Evolutionary conservation across 1,140 invertebrate genomes (phyloP).

Genomic region (Drosophila subpulchrella): DNA sequence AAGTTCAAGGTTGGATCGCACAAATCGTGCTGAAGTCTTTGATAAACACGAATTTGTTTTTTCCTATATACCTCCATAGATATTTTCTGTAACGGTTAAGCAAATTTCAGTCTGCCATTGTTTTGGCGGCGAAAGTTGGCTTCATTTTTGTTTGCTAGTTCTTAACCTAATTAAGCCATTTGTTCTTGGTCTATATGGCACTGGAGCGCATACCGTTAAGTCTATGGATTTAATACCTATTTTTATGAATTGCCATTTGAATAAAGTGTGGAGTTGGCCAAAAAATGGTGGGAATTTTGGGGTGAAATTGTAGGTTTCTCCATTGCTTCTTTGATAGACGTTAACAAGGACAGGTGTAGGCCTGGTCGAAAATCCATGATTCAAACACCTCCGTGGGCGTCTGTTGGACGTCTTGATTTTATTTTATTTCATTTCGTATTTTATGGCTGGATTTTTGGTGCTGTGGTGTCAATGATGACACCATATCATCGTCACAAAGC

Average conservation of each 20-base stretch:
- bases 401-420: conserved; percentile 41
- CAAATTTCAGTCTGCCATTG: conserved; percentile 33
- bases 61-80: no score
- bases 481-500: conserved; percentile 53
- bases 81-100: conserved; percentile 22
- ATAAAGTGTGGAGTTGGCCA: conserved; percentile 16
- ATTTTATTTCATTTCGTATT: conserved; percentile 30
- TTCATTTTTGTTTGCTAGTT: conserved; percentile 19
- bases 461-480: conserved; percentile 77
- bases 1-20: conserved; percentile 63
- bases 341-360: conserved; percentile 67
- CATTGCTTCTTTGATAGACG: conserved; percentile 3
- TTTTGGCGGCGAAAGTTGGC: conserved; percentile 31
- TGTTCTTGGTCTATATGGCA: conserved; percentile 34
- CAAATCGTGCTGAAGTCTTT: conserved; percentile 20
- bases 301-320: conserved; percentile 4
- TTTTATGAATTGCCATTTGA: conserved; percentile 30
- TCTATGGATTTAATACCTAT: conserved; percentile 10
- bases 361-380: conserved; percentile 35
- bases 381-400: conserved; percentile 41
- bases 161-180: conserved; percentile 40
- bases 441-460: conserved; percentile 39
- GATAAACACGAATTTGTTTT: background rate
- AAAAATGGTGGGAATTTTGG: conserved; percentile 14
- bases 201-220: conserved; percentile 25